Percentiles rank a stretch among this genome's conserved stretches.
Evolutionary conservation across 2,113 vertebrate species (phyloP).

Genomic region (Notothenia coriiceps): DNA sequence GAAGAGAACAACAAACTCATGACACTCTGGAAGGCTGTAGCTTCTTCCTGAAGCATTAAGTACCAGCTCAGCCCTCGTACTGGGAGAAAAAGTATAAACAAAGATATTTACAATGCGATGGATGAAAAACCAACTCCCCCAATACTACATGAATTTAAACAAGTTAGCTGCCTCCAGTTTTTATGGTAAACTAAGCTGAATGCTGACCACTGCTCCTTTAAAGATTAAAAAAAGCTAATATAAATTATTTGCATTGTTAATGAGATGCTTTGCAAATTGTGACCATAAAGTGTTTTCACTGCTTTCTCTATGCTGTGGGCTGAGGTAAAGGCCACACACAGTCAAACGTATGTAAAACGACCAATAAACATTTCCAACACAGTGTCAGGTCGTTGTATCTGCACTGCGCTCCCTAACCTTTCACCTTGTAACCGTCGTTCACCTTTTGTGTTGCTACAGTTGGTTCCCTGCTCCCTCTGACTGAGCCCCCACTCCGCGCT

Average conservation of each 20-base stretch:
- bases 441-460: conserved; percentile 62
- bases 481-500: conserved; percentile 3
- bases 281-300: neutral
- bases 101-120: too few species aligned
- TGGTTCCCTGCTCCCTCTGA: conserved; percentile 15
- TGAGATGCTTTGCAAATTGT: neutral
- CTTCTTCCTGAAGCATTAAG: too few species aligned
- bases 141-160: too few species aligned
- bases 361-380: conserved; percentile 59
- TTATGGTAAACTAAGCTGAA: too few species aligned
- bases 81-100: too few species aligned
- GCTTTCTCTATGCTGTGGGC: neutral
- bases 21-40: too few species aligned
- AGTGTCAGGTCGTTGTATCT: conserved; percentile 55
- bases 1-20: too few species aligned
- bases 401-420: conserved; percentile 54
- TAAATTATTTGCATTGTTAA: neutral
- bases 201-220: too few species aligned
- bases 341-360: conserved; percentile 54
- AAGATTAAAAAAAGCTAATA: too few species aligned
- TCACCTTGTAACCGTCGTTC: conserved; percentile 38
- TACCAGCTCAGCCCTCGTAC: too few species aligned
- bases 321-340: conserved; percentile 74
- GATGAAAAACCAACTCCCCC: too few species aligned
- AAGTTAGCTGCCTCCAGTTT: too few species aligned